Conservation (phyloP, 2,888 invertebrate genomes). For the Tolmerus cingulatus region DNA sequence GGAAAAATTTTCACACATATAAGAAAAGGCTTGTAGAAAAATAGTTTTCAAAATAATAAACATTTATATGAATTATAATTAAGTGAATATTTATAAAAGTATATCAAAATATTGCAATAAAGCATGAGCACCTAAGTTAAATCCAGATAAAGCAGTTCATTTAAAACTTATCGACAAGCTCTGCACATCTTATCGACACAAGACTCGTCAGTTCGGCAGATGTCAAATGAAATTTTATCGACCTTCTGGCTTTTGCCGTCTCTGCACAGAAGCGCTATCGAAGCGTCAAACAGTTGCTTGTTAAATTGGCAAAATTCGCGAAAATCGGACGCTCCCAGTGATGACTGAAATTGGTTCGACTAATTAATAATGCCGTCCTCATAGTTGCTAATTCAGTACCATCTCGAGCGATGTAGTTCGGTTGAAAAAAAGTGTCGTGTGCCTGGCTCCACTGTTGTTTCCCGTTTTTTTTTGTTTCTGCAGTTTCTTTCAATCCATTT, state of each 20-base stretch:
- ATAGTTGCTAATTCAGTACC: neutral
- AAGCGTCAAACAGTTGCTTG: constrained; percentile 5
- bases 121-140: neutral
- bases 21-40: neutral
- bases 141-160: neutral
- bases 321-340: neutral
- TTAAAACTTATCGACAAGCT: neutral
- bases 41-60: neutral
- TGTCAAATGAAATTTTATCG: constrained; percentile 28
- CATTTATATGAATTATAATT: neutral
- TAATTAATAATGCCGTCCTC: neutral
- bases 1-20: neutral
- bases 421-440: neutral
- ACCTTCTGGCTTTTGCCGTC: constrained; percentile 15
- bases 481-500: neutral
- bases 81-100: neutral
- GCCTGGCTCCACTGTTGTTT: constrained; percentile 22
- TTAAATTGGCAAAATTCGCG: neutral
- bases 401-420: neutral
- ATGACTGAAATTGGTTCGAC: neutral
- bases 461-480: neutral
- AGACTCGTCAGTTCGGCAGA: neutral
- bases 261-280: constrained; percentile 9
- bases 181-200: neutral
- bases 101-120: neutral